A percentile compares a stretch with the other conserved stretches of the same genome.
Evolutionary conservation across 2,797 vertebrate genomes (phyloP).

Genomic region (Percopsis omiscomaycus): DNA sequence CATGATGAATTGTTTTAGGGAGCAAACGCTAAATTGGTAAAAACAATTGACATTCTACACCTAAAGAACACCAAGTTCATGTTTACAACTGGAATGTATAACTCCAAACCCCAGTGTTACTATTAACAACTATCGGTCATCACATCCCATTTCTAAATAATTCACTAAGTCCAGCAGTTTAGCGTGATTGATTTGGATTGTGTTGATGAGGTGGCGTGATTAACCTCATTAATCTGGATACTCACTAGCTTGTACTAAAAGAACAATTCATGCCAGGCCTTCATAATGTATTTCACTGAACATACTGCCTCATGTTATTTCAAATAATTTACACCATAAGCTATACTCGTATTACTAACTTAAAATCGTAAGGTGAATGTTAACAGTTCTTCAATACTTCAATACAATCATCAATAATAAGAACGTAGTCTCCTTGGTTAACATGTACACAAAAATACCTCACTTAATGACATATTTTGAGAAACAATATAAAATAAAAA

Average conservation of each 20-base stretch:
- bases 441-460: no score
- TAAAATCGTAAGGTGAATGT: no score
- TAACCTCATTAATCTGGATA: background rate
- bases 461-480: no score
- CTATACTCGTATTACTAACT: no score
- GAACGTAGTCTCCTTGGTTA: no score
- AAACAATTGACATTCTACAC: background rate
- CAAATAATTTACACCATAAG: no score
- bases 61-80: conserved; percentile 1
- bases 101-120: background rate
- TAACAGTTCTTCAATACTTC: no score
- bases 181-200: background rate
- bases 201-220: background rate
- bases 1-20: no score
- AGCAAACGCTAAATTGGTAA: no score
- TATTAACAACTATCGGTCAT: background rate
- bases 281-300: background rate
- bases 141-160: background rate
- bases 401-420: no score
- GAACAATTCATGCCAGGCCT: background rate
- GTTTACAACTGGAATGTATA: background rate
- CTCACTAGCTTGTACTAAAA: background rate
- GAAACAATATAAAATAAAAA: no score
- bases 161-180: background rate
- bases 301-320: no score